Base-by-base conservation (phyloP, 2,888 invertebrate genomes). In the Pheosia tremula region DNA sequence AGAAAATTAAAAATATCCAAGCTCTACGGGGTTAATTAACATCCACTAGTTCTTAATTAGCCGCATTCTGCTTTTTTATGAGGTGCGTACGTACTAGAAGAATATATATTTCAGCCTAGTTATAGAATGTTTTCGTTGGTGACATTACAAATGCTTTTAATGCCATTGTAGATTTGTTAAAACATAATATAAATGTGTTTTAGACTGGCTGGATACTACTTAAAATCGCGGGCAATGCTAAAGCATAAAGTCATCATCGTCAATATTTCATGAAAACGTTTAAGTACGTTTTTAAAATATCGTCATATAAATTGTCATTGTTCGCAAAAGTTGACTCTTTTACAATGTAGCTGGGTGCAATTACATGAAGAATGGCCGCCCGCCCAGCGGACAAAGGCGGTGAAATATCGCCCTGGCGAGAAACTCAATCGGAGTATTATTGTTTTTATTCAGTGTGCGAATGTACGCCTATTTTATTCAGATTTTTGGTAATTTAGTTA, bases 331-430 rank as follows among this genome's bases (percentile, higher is more conserved):
- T 71, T 61, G 63, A 69, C 65, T 73, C 69, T 60, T 65, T 75
- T 73, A 69, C 67, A 66, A 69, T 62, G 67, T 68, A 61, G 58
- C 71, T 60, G 64, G 64, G 67, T 67, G 76, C 72, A 78, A 77
- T 81, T 72, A 78, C 78, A 77, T 80, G 80, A 81, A 79, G 79
- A 80, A 82, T 78, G 76, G 74, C 61, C 63, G 68, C 64, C 68
- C 61, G 56, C 58, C 61, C 57, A 56, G 37, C 55, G 72, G 67
- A 77, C 76, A 79, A 77, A 75, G 74, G 55, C 61, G 11, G 58
- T 81, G 79, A 81, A 77, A 77, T 79, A 78, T 77, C 56, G 71
- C 64, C 58, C 56, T 59, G 59, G 63, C 57, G 60, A 61, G 59
- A 53, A 55, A 65, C 65, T 65, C 67, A 66, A 68, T 58, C 56